Evolutionary conservation across 2,113 vertebrate species (phyloP), one percentile per base, ranked within the genome.

Genomic region (Chunga burmeisteri): DNA sequence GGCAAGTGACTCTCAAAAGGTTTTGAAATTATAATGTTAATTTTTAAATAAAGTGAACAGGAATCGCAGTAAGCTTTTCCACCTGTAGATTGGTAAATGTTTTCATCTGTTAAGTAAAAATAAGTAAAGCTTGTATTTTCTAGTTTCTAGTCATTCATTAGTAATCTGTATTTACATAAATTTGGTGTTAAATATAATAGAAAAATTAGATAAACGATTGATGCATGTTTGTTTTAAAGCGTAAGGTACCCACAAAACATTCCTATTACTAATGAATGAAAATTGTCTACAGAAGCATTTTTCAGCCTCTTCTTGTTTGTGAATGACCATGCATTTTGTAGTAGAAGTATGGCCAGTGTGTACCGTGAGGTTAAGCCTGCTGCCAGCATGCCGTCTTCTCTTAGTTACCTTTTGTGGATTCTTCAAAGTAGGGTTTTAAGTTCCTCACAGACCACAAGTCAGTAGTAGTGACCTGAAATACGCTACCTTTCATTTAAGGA

Each of bases 21-120:
- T 78, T 96, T 96, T 94, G 75, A 92, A 96, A 86, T 92, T 46
- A n/a, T 21, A 70, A 72, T 4, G 5, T 81, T 72, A 78, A 77
- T 80, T 94, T 94, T 97, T 83, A 94, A 98, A 95, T 65, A 89
- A 61, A 81, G 55, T 17, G 30, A 85, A 40, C 19, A 17, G 58
- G 61, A 81, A 72, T 81, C 73, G 83, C 96, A 93, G 55, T 91
- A 71, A 93, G 95, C 49, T 55, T 97, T 97, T 94, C 91, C 86
- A 79, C 80, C 34, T 59, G 29, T 75, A 93, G 67, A 47, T 12
- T 93, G 81, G 29, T 90, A 94, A 79, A 70, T 85, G 40, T 89
- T 93, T 97, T 97, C 75, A 90, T 91, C 59, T 90, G 25, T 50
- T 94, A 65, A 53, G 36, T 91, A 92, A 93, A 87, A 93, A 20